Base-by-base conservation (phyloP, 2,888 invertebrate genomes). In the Metopia argyrocephala region DNA sequence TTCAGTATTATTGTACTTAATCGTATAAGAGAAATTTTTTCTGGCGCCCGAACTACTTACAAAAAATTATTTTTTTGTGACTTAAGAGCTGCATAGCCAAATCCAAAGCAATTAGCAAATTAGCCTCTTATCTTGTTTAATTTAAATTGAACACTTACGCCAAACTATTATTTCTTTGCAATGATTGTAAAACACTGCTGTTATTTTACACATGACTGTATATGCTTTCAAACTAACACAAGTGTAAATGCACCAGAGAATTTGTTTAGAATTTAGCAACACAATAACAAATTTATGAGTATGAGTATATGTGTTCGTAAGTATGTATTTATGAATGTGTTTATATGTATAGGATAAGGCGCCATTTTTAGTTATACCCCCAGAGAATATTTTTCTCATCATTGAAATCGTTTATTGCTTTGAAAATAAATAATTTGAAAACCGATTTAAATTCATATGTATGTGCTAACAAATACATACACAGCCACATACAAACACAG, bases 341-440 rank as follows among this genome's bases (percentile, higher is more conserved):
- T 25, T 31, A 12, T 45, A 7, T 45, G 48, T 20, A 20, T 48
- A 21, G 7, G 27, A 57, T 48, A 70, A 20, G 48, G 54, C 78
- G 61, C 46, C 59, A 65, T 75, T 69, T 79, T 64, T 56, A 70
- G 62, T 64, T 73, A 15, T 28, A 27, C 20, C 68, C 46, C 78
- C 20, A 57, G 74, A 59, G 69, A 74, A 50, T 46, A 28, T 65
- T 69, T 15, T 74, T 6, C 48, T 57, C 62, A 45, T 62, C 25
- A 62, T 57, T 64, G 56, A 38, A 69, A 78, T 28, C 15, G 38
- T 38, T 38, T 69, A 54, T 64, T 56, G 56, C 9, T 64, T 54
- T 45, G 7, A 52, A 25, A 62, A 48, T 28, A 31, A 74, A 46
- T 64, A 27, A 27, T 1, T 52, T 57, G 50, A 6, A 27, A 27